These are phyloP conservation scores for Melospiza melodia DNA, from an alignment of 2,113 vertebrate species.

Conservation along the genomic window DNA sequence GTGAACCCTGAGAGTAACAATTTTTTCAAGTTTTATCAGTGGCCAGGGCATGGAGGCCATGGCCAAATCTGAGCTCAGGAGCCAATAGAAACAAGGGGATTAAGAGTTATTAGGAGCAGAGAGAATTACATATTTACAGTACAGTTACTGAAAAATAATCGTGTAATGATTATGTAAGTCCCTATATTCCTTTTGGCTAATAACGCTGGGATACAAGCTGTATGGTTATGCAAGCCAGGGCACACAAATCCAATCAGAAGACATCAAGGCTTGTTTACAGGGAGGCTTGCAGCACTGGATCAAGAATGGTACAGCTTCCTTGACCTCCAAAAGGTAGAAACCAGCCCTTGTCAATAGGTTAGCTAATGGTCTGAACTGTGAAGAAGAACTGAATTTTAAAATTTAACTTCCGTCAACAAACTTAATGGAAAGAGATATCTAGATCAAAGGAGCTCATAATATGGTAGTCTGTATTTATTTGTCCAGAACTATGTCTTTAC, in stretches of 20 bases:
- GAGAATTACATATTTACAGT: conserved; percentile 68
- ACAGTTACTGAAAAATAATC: conserved; percentile 58
- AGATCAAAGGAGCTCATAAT: not conserved
- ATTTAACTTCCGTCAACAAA: not conserved
- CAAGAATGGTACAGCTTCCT: fast-evolving
- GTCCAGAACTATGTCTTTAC: not conserved
- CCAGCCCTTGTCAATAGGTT: not conserved
- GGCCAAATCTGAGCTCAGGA: conserved; percentile 26
- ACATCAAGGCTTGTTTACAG: not conserved
- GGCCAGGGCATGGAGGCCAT: not conserved
- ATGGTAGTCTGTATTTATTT: not conserved
- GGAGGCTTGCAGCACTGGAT: not conserved
- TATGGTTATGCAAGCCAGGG: conserved; percentile 51
- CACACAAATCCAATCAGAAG: conserved; percentile 44
- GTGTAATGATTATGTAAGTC: conserved; percentile 67
- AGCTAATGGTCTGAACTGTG: not conserved
- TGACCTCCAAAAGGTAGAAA: not conserved
- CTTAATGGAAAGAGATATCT: not conserved
- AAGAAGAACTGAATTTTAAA: not conserved
- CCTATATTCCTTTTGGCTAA: conserved; percentile 63
- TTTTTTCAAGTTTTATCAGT: conserved; percentile 30
- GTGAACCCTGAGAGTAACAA: not conserved
- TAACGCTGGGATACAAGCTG: conserved; percentile 31
- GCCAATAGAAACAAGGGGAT: conserved; percentile 54
- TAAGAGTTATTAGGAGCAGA: conserved; percentile 57